A percentile compares a stretch with the other conserved stretches of the same genome.
Evolutionary conservation across 2,888 invertebrate genomes (phyloP).

Genomic region (Ophonus ardosiacus): DNA sequence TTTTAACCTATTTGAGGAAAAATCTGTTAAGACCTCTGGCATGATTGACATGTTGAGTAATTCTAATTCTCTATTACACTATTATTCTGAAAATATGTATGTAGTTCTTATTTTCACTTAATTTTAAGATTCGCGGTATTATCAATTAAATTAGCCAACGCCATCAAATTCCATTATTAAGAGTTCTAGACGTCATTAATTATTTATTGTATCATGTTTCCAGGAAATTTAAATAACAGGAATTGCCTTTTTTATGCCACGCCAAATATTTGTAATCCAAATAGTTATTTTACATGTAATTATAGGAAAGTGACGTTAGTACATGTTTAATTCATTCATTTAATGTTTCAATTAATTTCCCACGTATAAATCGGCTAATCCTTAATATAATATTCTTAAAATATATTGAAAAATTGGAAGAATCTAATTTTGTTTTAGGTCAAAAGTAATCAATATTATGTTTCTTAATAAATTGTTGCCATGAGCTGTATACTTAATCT

Average conservation of each 20-base stretch:
- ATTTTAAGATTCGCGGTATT: not conserved
- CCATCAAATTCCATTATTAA: too few relatives aligned
- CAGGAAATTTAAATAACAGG: not conserved
- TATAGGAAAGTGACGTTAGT: not conserved
- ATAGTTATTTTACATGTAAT: not conserved
- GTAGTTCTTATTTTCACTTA: not conserved
- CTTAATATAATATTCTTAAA: not conserved
- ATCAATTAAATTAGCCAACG: too few relatives aligned
- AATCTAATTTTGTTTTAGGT: not conserved
- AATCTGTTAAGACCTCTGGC: too few relatives aligned
- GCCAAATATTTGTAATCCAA: not conserved
- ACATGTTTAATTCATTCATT: not conserved
- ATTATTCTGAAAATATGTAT: too few relatives aligned
- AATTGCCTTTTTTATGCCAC: too few relatives aligned
- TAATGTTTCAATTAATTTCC: not conserved
- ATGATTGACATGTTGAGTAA: too few relatives aligned
- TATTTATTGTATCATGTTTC: not conserved
- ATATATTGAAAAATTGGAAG: not conserved
- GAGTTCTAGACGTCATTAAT: not conserved
- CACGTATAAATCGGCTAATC: not conserved
- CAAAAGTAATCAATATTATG: not conserved
- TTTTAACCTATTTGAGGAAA: too few relatives aligned
- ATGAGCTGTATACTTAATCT: not conserved
- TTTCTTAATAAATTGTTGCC: not conserved
- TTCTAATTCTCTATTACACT: too few relatives aligned